These are phyloP conservation scores for Chloroclysta siterata DNA, from an alignment of 2,888 invertebrate species.

Conservation along the genomic window DNA sequence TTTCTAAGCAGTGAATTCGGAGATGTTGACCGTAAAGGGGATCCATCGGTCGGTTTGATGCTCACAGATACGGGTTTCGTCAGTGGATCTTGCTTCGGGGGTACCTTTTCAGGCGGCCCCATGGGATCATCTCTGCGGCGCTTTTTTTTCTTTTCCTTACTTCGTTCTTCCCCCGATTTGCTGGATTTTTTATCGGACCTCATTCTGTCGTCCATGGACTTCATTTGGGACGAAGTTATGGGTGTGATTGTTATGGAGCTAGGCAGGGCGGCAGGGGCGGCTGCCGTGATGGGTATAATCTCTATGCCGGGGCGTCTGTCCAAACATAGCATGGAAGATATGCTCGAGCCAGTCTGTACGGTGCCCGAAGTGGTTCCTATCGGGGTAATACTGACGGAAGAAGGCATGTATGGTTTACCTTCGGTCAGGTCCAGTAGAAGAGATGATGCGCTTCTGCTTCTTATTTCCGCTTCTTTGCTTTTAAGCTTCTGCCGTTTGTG, in stretches of 20 bases:
- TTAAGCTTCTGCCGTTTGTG: conserved; percentile 86
- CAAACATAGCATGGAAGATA: conserved; percentile 86
- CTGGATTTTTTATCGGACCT: conserved; percentile 79
- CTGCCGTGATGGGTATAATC: conserved; percentile 91
- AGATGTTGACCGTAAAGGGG: conserved; percentile 87
- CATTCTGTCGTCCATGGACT: conserved; percentile 75
- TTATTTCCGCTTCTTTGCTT: conserved; percentile 82
- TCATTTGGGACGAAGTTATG: conserved; percentile 86
- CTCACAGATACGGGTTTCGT: conserved; percentile 90
- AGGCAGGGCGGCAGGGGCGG: conserved; percentile 87
- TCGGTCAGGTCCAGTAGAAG: conserved; percentile 84
- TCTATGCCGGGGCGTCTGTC: conserved; percentile 92
- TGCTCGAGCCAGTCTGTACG: conserved; percentile 85
- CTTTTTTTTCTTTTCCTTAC: conserved; percentile 90
- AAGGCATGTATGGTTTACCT: conserved; percentile 81
- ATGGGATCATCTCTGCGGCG: conserved; percentile 90
- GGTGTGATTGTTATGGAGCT: conserved; percentile 95
- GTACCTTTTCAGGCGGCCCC: conserved; percentile 93
- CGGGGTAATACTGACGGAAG: conserved; percentile 82
- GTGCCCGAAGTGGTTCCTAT: conserved; percentile 83
- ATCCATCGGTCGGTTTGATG: conserved; percentile 88
- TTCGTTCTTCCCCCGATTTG: conserved; percentile 75
- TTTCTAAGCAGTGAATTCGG: conserved; percentile 88
- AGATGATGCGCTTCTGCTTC: conserved; percentile 70
- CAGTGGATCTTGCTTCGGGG: conserved; percentile 89